These are phyloP conservation scores for Teleiodes luculella DNA, from an alignment of 2,888 invertebrate species.

Conservation along the genomic window DNA sequence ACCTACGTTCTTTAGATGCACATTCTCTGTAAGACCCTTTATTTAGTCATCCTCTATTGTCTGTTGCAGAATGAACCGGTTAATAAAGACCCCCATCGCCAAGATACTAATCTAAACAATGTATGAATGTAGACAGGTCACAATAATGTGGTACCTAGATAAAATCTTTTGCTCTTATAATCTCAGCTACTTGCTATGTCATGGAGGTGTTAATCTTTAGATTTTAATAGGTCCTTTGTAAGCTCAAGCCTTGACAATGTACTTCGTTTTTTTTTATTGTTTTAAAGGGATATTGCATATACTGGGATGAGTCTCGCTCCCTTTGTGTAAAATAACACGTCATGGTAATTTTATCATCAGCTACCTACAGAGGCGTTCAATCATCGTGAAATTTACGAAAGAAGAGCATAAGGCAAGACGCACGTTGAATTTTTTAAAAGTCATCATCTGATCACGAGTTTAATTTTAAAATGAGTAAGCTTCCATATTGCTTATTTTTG, in stretches of 20 bases:
- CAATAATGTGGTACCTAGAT: constrained; percentile 24
- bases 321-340: neutral
- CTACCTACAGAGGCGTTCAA: neutral
- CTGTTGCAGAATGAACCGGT: neutral
- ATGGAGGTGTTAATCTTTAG: constrained; percentile 27
- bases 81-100: neutral
- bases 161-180: constrained; percentile 33
- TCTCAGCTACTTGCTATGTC: constrained; percentile 40
- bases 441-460: too few relatives aligned
- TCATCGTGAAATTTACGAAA: too few relatives aligned
- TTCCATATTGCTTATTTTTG: too few relatives aligned
- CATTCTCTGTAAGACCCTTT: neutral
- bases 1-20: too few relatives aligned
- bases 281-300: neutral
- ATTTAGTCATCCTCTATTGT: neutral
- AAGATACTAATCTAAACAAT: neutral
- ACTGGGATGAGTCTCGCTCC: neutral
- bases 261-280: neutral
- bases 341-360: neutral
- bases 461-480: too few relatives aligned
- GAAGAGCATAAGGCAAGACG: too few relatives aligned
- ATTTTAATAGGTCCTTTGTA: constrained; percentile 5
- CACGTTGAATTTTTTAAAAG: too few relatives aligned
- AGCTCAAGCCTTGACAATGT: neutral
- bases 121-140: constrained; percentile 26